These are phyloP conservation scores for Ramphastos sulfuratus DNA, from an alignment of 2,113 vertebrate genomes.

Conservation along the genomic window DNA sequence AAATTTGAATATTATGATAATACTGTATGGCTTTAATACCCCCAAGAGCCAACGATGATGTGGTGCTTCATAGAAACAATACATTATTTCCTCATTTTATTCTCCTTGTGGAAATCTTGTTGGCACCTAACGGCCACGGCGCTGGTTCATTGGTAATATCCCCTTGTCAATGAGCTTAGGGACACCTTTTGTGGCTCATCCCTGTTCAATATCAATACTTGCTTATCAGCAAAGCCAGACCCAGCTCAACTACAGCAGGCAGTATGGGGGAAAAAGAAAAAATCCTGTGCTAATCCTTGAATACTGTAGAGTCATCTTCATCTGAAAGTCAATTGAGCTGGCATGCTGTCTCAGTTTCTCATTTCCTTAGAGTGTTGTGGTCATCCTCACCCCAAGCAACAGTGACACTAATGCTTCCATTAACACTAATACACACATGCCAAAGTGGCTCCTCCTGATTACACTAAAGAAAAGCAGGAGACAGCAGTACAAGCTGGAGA, in stretches of 20 bases:
- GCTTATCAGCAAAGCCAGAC: conserved; percentile 51
- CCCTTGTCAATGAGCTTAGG: background rate
- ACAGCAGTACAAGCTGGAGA: background rate
- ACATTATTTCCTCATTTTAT: background rate
- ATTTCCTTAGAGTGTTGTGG: background rate
- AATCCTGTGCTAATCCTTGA: conserved; percentile 30
- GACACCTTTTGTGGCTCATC: background rate
- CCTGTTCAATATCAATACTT: background rate
- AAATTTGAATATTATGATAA: background rate
- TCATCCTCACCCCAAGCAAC: background rate
- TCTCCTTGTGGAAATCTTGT: background rate
- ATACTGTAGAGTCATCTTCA: background rate
- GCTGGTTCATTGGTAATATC: background rate
- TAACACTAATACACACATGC: background rate
- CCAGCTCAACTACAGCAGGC: background rate
- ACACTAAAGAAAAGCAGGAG: background rate
- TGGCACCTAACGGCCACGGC: background rate
- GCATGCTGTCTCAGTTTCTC: background rate
- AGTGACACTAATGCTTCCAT: background rate
- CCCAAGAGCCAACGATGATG: background rate
- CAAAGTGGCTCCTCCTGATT: background rate
- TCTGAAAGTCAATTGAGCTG: background rate
- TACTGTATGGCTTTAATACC: background rate
- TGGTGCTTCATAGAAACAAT: background rate
- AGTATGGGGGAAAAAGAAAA: background rate